Evolutionary conservation across 2,888 invertebrate species (phyloP).

Genomic region (Scaptomyza flava): DNA sequence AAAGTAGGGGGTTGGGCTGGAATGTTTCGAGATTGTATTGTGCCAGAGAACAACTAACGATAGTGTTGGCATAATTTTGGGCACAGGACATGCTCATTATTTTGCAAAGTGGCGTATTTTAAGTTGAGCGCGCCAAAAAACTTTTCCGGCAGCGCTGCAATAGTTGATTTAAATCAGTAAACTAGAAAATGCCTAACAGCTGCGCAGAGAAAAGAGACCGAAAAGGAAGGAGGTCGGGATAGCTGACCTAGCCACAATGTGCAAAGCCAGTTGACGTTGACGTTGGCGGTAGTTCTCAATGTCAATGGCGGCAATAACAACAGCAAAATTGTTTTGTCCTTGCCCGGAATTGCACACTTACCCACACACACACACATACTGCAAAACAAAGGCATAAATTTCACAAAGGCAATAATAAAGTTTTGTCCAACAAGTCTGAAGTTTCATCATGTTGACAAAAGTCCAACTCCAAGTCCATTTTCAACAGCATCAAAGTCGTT

Average conservation of each 20-base stretch:
- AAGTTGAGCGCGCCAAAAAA: conserved; percentile 36
- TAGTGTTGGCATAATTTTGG: conserved; percentile 67
- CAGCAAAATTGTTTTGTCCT: conserved; percentile 24
- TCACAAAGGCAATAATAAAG: conserved; percentile 54
- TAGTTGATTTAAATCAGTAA: conserved; percentile 77
- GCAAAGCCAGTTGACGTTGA: conserved; percentile 48
- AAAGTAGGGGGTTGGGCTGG: neutral
- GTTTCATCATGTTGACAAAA: conserved; percentile 42
- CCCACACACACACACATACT: neutral
- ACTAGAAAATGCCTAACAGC: conserved; percentile 66
- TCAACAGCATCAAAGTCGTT: conserved; percentile 63
- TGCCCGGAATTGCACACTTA: conserved; percentile 32
- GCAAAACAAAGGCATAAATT: conserved; percentile 71
- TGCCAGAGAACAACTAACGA: conserved; percentile 48
- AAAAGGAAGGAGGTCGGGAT: neutral
- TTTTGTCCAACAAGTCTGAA: conserved; percentile 45
- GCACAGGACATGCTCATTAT: conserved; percentile 69
- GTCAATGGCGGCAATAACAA: conserved; percentile 51
- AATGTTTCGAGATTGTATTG: conserved; percentile 31
- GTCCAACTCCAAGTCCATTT: conserved; percentile 43
- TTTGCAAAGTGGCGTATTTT: conserved; percentile 44
- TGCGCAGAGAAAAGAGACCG: conserved; percentile 8
- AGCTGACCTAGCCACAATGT: conserved; percentile 18
- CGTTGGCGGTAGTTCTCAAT: conserved; percentile 68
- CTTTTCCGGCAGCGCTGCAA: conserved; percentile 36